Base-by-base conservation (phyloP, 2,888 invertebrate genomes). In the Chymomyza amoena region DNA sequence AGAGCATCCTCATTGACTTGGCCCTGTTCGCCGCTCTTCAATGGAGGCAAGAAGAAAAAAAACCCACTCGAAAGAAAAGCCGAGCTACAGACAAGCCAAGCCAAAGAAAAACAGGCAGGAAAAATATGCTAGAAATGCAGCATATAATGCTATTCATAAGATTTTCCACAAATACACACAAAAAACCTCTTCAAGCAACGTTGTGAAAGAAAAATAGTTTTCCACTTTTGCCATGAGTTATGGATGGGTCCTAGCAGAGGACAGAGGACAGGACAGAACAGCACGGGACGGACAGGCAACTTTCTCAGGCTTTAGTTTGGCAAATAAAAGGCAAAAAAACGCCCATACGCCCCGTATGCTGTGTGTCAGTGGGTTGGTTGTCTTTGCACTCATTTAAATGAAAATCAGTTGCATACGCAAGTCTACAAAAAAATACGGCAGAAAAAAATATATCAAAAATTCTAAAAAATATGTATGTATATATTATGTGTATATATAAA, bases 91-190 rank as follows among this genome's bases (percentile, higher is more conserved):
- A 52, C 60, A 45, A 50, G 54, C 51, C 60, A 15, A 6, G 16
- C 15, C 32, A 45, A 52, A 18, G 16, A 16, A 57, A 32, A 52
- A 28, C 36, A 61, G 25, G 67, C 50, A 18, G 52, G 36, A 63
- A 66, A 68, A 32, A 51, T 15, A 50, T 66, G 25, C 51, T n/a
- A 66, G 71, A 75, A 77, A 84, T 70, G 63, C 72, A 72, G 73
- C 57, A 50, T 28, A 87, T 87, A 84, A 84, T 84, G 86, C 84
- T 87, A 84, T 84, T 84, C 88, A 84, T 84, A 87, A 85, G 83
- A 84, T 83, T 77, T 84, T 80, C 63, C 36, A 36, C n/a, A 36
- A 25, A 60, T 28, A n/a, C 32, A 60, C 15, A 60, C 32, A 25
- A 13, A 25, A 57, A 57, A 57, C 10, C 18, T 54, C 18, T 18